A percentile compares a stretch with the other conserved stretches of the same genome.
Evolutionary conservation across 2,797 vertebrate species (phyloP).

Genomic region (Muscicapa striata): DNA sequence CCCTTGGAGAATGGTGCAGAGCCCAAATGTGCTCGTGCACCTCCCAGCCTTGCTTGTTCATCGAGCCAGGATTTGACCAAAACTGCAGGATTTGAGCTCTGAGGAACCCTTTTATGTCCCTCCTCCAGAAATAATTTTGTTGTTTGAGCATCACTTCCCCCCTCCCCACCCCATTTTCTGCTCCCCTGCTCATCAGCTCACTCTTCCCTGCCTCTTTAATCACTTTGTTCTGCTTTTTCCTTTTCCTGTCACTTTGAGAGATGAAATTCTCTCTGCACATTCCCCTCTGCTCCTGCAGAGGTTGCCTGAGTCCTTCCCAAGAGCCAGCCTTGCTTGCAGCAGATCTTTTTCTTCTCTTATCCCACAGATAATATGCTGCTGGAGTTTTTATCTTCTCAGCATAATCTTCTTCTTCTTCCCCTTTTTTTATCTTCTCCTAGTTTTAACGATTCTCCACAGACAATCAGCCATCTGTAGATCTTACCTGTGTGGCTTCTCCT

Average conservation of each 20-base stretch:
- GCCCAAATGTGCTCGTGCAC: rapidly evolving
- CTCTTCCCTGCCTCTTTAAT: background rate
- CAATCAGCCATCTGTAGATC: conserved; percentile 52
- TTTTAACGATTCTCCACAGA: conserved; percentile 49
- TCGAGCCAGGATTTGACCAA: rapidly evolving
- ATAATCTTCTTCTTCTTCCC: background rate
- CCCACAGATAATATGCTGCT: background rate
- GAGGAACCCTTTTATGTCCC: background rate
- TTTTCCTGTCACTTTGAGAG: background rate
- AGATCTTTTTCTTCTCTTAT: background rate
- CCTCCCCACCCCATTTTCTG: background rate
- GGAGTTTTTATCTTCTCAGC: conserved; percentile 20
- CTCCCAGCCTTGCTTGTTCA: background rate
- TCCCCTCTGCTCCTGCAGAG: background rate
- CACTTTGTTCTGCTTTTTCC: background rate
- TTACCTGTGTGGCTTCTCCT: conserved; percentile 51
- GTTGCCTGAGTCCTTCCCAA: background rate
- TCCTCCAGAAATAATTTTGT: background rate
- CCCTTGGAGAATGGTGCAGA: background rate
- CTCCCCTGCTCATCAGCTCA: background rate
- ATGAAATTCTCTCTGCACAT: background rate
- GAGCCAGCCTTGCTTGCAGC: background rate
- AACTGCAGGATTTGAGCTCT: background rate
- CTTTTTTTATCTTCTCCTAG: background rate
- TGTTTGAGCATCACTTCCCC: background rate